These are phyloP conservation scores for Apantesis nais DNA, from an alignment of 2,888 invertebrate species.

Conservation along the genomic window DNA sequence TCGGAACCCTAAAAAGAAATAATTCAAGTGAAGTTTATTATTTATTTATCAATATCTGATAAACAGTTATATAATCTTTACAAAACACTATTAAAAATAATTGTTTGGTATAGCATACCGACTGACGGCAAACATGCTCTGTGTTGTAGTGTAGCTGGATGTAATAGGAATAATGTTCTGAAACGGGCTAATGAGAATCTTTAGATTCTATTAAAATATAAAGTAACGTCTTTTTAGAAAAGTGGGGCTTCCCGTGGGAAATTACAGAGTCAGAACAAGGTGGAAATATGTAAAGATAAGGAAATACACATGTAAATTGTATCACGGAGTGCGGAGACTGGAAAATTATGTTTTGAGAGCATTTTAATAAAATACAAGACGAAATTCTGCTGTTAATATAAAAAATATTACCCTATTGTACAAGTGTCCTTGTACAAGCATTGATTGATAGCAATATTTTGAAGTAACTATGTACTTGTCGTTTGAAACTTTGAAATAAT, in stretches of 20 bases:
- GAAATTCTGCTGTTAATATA: background rate
- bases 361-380: background rate
- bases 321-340: background rate
- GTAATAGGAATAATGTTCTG: background rate
- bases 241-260: slow-evolving; percentile 13
- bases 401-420: background rate
- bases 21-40: too few relatives aligned
- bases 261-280: slow-evolving; percentile 5
- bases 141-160: background rate
- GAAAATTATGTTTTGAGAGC: background rate
- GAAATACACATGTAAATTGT: slow-evolving; percentile 14
- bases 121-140: background rate
- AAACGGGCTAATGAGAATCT: background rate
- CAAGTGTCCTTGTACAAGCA: background rate
- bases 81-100: background rate
- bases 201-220: background rate
- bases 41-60: too few relatives aligned
- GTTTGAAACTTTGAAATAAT: background rate
- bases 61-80: background rate
- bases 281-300: slow-evolving; percentile 3
- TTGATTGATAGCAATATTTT: background rate
- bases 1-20: too few relatives aligned
- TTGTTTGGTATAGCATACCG: background rate
- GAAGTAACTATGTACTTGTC: background rate
- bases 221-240: background rate